A percentile compares a stretch with the other conserved stretches of the same genome.
Conservation (phyloP, 2,888 invertebrate genomes). For the Drosophila nr. medialis region DNA sequence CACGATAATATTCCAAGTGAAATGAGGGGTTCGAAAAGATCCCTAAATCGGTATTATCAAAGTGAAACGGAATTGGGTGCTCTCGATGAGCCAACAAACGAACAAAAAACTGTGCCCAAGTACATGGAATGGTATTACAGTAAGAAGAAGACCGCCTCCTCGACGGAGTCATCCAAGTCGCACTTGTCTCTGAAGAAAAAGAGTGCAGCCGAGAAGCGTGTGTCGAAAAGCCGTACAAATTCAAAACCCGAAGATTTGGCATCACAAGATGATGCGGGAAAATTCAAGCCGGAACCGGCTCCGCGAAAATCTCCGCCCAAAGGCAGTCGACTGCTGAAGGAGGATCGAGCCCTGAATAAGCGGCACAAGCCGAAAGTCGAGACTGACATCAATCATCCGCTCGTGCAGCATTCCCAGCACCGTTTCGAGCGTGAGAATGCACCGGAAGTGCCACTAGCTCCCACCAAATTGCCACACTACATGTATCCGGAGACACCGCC, state of each 20-base stretch:
- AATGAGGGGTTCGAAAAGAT: conserved; percentile 82
- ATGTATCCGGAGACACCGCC: conserved; percentile 86
- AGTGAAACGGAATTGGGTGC: conserved; percentile 85
- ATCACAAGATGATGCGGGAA: conserved; percentile 83
- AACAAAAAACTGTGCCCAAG: conserved; percentile 87
- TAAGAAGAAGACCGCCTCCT: conserved; percentile 86
- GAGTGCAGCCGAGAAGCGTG: conserved; percentile 70
- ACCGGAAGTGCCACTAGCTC: conserved; percentile 85
- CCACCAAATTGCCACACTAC: conserved; percentile 88
- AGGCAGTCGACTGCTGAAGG: conserved; percentile 82
- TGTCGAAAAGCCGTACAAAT: conserved; percentile 76
- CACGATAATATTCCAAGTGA: conserved; percentile 76
- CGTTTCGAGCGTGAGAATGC: conserved; percentile 88
- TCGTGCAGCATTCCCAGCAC: conserved; percentile 92
- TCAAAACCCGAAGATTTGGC: conserved; percentile 73
- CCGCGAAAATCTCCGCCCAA: conserved; percentile 83
- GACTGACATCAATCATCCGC: conserved; percentile 88
- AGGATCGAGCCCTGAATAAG: conserved; percentile 86
- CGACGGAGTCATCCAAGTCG: conserved; percentile 71
- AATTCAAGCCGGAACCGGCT: conserved; percentile 85
- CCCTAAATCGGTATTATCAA: conserved; percentile 74
- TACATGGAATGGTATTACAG: conserved; percentile 92
- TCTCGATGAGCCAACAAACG: conserved; percentile 57
- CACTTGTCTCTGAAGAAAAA: conserved; percentile 67
- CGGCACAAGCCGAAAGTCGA: conserved; percentile 84